Base-by-base conservation (phyloP, 1,140 invertebrate genomes). In the Popillia japonica region DNA sequence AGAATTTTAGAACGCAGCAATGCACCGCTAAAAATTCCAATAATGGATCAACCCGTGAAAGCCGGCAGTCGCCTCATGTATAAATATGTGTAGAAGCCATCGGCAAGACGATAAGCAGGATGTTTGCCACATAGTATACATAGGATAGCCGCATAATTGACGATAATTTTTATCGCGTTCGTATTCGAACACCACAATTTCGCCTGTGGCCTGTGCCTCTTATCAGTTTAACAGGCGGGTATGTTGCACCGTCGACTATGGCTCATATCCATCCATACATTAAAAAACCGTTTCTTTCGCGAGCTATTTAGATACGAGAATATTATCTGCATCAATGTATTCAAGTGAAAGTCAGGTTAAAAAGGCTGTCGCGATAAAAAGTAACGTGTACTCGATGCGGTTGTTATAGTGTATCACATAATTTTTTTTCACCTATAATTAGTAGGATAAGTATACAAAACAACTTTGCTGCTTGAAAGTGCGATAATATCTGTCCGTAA, bases 131-230 rank as follows among this genome's bases (percentile, higher is more conserved):
- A 55, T 17, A 17, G 17, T 6, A 17, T 17, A 17, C 48, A 55
- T 17, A 55, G 48, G 48, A 55, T 55, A 55, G 48, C 48, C 48
- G 48, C 48, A 55, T 55, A 55, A 55, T 55, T 55, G 48, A 17
- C 17, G 48, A 55, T 55, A 55, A 55, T n/a, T 55, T 55, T 55
- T 55, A 55, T 55, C 48, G 48, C 48, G 48, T 55, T n/a, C 48
- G 14, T 55, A 55, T n/a, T 55, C 14, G 48, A 55, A n/a, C 17
- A 55, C 48, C 48, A 55, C 17, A 55, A 17, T 55, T 55, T 55
- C 48, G 48, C 48, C 48, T 55, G 48, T 17, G 48, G 11, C 48
- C 48, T 55, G 17, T 17, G 48, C 11, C 11, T 34, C 27, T 55
- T 55, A 55, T 55, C 48, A 17, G 11, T n/a, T 55, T 17, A 17